Conservation (phyloP, 2,888 invertebrate species). For the Agrilus biguttatus region DNA sequence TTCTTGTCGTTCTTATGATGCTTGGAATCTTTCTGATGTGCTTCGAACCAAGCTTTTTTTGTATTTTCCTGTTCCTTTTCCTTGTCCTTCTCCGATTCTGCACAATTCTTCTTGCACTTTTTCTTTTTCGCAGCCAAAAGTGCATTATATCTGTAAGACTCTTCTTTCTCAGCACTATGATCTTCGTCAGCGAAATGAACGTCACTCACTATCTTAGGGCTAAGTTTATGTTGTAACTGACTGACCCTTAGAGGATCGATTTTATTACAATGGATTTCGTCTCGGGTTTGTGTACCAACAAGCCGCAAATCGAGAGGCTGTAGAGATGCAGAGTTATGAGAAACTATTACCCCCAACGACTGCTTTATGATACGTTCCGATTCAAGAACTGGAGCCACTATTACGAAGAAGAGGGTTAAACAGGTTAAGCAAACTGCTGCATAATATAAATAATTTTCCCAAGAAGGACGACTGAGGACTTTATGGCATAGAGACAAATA, state of each 20-base stretch:
- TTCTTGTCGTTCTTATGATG: slow-evolving; percentile 11
- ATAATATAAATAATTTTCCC: slow-evolving; percentile 60
- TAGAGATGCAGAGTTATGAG: slow-evolving; percentile 36
- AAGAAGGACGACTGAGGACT: slow-evolving; percentile 55
- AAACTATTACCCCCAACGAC: slow-evolving; percentile 32
- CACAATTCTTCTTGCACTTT: slow-evolving; percentile 6
- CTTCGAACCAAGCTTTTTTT: slow-evolving; percentile 6
- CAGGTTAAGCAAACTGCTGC: slow-evolving; percentile 42
- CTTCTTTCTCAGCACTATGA: neutral
- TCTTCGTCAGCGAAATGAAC: too few species aligned
- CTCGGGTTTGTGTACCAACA: slow-evolving; percentile 33
- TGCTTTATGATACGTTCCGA: slow-evolving; percentile 51
- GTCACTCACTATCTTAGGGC: too few species aligned
- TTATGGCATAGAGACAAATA: slow-evolving; percentile 54
- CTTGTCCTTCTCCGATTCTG: slow-evolving; percentile 6
- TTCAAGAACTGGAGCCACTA: slow-evolving; percentile 56
- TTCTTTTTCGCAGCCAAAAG: too few species aligned
- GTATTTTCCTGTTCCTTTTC: slow-evolving; percentile 7
- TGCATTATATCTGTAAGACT: neutral
- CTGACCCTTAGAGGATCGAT: too few species aligned
- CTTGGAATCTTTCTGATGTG: slow-evolving; percentile 7
- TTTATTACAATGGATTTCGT: slow-evolving; percentile 21
- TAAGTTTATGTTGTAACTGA: neutral
- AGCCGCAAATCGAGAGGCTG: slow-evolving; percentile 49
- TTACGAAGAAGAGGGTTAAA: slow-evolving; percentile 46